phyloP scores from a whole-genome alignment of 2,888 invertebrate species.

The Drosophila rellima region DNA sequence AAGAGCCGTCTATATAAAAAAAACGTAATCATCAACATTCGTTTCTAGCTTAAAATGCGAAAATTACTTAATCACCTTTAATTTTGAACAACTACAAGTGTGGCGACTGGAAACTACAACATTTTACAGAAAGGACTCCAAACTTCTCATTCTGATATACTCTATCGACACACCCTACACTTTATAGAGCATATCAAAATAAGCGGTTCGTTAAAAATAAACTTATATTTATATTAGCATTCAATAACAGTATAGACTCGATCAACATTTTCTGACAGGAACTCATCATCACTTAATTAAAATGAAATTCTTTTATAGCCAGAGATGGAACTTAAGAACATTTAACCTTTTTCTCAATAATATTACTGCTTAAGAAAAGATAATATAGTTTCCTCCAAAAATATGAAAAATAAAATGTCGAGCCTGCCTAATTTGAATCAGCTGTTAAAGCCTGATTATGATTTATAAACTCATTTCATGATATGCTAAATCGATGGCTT shows the following conservation, averaged over 20 bases:
- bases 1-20: background rate
- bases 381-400: too few species aligned
- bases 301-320: too few species aligned
- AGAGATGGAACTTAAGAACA: too few species aligned
- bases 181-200: constrained; percentile 21
- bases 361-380: too few species aligned
- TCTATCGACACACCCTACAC: constrained; percentile 6
- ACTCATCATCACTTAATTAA: too few species aligned
- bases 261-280: background rate
- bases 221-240: constrained; percentile 12
- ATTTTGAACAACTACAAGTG: constrained; percentile 16
- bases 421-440: too few species aligned
- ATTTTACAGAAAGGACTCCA: background rate
- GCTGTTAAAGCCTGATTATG: too few species aligned
- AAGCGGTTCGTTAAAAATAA: constrained; percentile 24
- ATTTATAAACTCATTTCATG: too few species aligned
- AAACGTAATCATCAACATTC: background rate
- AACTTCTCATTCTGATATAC: constrained; percentile 15
- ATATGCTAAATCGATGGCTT: too few species aligned
- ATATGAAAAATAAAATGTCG: too few species aligned
- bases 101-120: constrained; percentile 9
- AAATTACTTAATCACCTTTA: constrained; percentile 54
- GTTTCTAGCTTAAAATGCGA: constrained; percentile 38
- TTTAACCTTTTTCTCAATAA: too few species aligned
- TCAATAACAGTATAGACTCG: too few species aligned